Evolutionary conservation across 2,113 vertebrate genomes (phyloP).

Genomic region (Tapirus terrestris): DNA sequence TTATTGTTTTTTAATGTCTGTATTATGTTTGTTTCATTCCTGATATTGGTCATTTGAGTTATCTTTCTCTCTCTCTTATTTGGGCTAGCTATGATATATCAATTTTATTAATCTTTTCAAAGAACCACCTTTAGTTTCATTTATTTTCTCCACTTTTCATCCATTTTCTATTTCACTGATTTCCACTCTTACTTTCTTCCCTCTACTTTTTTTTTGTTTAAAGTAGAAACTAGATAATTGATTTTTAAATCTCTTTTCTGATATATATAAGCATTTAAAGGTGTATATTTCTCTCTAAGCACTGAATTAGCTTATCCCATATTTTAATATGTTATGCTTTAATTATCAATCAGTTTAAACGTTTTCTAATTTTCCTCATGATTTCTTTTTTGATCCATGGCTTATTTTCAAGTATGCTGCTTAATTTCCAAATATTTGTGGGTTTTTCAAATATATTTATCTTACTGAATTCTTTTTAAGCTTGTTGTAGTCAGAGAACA

Average conservation of each 20-base stretch:
- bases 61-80: background rate
- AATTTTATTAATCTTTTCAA: constrained; percentile 24
- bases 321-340: background rate
- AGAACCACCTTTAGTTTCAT: background rate
- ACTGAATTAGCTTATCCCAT: background rate
- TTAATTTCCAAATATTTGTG: constrained; percentile 9
- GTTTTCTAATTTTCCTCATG: background rate
- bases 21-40: background rate
- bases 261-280: background rate
- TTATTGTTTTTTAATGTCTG: background rate
- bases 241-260: constrained; percentile 20
- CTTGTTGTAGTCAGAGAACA: background rate
- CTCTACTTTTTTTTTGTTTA: background rate
- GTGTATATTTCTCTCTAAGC: background rate
- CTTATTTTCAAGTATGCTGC: constrained; percentile 2
- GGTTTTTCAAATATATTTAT: background rate
- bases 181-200: background rate
- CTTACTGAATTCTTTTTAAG: constrained; percentile 18
- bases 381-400: constrained; percentile 12
- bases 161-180: background rate
- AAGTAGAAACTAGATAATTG: background rate
- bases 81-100: background rate
- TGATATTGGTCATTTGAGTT: background rate
- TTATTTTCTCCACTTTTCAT: background rate
- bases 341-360: background rate